Evolutionary conservation across 2,888 invertebrate genomes (phyloP).

Genomic region (Eumacrocentrus americanus): DNA sequence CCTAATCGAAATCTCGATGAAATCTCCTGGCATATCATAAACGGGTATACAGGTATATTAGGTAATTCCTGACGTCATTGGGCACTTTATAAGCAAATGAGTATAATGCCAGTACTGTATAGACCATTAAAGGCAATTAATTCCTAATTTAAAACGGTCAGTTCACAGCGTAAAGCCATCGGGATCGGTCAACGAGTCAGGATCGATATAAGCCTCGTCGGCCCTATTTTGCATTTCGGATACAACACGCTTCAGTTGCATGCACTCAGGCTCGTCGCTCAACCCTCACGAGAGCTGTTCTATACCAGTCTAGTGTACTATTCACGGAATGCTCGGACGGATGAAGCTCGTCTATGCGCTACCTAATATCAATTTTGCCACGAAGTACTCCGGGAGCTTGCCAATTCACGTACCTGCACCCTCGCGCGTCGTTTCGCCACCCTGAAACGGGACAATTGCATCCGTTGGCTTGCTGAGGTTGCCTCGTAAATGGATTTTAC

Average conservation of each 20-base stretch:
- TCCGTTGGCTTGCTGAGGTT: conserved; percentile 7
- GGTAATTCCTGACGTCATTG: background rate
- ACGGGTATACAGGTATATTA: too few species aligned
- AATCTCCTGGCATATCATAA: background rate
- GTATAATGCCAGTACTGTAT: background rate
- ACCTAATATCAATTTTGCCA: conserved; percentile 21
- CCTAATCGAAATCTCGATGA: background rate
- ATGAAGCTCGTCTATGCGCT: conserved; percentile 17
- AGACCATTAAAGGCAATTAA: background rate
- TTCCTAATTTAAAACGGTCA: background rate
- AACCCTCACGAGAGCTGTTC: conserved; percentile 17
- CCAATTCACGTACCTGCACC: conserved; percentile 4
- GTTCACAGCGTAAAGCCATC: background rate
- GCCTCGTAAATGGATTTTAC: conserved; percentile 19
- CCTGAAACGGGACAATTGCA: conserved; percentile 8
- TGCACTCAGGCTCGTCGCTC: background rate
- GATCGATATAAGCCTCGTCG: background rate
- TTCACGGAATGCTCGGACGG: conserved; percentile 13
- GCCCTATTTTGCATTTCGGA: background rate
- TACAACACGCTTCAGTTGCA: background rate
- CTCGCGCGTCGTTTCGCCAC: conserved; percentile 3
- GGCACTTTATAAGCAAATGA: background rate
- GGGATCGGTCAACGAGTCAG: background rate
- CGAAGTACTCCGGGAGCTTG: conserved; percentile 9
- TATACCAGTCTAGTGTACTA: background rate